These are phyloP conservation scores for Pseudorectes ferrugineus DNA, from an alignment of 2,113 vertebrate genomes.

Conservation along the genomic window DNA sequence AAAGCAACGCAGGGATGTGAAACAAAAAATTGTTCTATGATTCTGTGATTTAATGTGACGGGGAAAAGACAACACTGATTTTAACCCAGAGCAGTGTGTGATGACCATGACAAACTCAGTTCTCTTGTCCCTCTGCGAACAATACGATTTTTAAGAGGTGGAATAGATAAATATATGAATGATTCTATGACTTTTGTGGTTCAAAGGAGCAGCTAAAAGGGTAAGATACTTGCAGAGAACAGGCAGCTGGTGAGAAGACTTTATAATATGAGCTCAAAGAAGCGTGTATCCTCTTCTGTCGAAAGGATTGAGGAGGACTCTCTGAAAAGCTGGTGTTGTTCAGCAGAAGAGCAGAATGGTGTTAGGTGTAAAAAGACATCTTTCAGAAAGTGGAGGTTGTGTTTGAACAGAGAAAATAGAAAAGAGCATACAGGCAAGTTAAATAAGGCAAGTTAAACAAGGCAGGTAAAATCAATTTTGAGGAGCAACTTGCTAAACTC, in stretches of 20 bases:
- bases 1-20: neutral
- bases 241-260: neutral
- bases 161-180: neutral
- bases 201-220: neutral
- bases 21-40: neutral
- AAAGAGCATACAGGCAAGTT: neutral
- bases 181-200: neutral
- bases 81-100: neutral
- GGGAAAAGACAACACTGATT: neutral
- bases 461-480: slow-evolving; percentile 11
- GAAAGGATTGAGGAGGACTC: neutral
- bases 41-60: neutral
- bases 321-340: neutral
- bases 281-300: fast-evolving
- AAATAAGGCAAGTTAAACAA: slow-evolving; percentile 33
- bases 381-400: neutral
- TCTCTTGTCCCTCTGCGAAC: neutral
- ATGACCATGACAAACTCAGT: neutral
- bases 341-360: neutral
- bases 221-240: neutral
- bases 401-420: slow-evolving; percentile 12
- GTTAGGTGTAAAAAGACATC: neutral
- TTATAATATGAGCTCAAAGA: neutral
- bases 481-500: neutral
- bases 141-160: neutral